Percentiles rank a stretch among this genome's conserved stretches.
Evolutionary conservation across 2,113 vertebrate species (phyloP).

Genomic region (Albula glossodonta): DNA sequence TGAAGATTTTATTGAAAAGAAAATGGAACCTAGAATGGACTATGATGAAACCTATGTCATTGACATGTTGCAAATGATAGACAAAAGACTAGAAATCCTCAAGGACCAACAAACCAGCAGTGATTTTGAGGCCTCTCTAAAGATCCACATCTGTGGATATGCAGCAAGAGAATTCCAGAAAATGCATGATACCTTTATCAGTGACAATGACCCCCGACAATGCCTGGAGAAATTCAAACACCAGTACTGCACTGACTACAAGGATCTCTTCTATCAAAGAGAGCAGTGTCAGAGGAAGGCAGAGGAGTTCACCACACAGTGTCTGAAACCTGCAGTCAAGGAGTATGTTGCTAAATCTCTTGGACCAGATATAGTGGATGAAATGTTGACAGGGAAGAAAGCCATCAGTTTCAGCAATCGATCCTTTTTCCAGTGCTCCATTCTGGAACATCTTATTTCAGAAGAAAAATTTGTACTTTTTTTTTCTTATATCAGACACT

Average conservation of each 20-base stretch:
- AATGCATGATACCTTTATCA: conserved; percentile 38
- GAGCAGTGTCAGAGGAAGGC: conserved; percentile 45
- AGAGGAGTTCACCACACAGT: conserved; percentile 27
- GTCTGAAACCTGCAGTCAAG: conserved; percentile 33
- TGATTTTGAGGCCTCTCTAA: conserved; percentile 32
- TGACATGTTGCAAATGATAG: conserved; percentile 43
- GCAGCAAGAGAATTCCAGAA: conserved; percentile 34
- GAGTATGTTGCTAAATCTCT: conserved; percentile 30
- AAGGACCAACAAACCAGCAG: not conserved
- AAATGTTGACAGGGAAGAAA: conserved; percentile 41
- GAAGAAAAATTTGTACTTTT: not conserved
- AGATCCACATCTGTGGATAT: conserved; percentile 41
- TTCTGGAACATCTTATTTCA: conserved; percentile 49
- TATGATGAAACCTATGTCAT: no score
- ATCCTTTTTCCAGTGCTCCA: conserved; percentile 38
- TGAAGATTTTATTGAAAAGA: conserved; percentile 11
- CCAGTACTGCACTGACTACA: conserved; percentile 35
- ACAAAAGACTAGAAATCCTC: no score
- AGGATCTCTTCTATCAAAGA: conserved; percentile 35
- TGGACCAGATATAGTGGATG: conserved; percentile 50
- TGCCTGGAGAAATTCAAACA: conserved; percentile 33
- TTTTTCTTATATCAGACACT: not conserved
- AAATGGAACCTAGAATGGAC: conserved; percentile 20
- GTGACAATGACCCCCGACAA: conserved; percentile 31
- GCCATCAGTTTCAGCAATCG: conserved; percentile 43